A percentile compares a stretch with the other conserved stretches of the same genome.
phyloP scores from a whole-genome alignment of 2,797 vertebrate species.

The Galago senegalensis region DNA sequence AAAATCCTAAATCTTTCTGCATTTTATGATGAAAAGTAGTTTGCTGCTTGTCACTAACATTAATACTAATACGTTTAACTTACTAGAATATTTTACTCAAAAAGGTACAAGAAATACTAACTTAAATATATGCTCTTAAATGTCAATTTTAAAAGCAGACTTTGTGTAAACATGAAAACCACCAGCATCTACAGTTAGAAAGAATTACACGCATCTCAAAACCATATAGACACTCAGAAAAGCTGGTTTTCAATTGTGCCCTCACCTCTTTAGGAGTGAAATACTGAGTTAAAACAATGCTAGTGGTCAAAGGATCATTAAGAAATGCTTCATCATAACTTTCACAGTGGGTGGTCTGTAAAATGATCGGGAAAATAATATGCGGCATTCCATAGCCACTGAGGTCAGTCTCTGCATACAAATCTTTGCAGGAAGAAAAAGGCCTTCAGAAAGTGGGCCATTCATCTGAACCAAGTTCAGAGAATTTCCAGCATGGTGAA shows the following conservation, averaged over 20 bases:
- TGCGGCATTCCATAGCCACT: slow-evolving; percentile 94
- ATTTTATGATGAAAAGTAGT: slow-evolving; percentile 73
- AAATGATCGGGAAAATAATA: slow-evolving; percentile 99
- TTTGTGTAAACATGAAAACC: slow-evolving; percentile 78
- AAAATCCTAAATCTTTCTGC: slow-evolving; percentile 80
- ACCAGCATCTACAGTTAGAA: slow-evolving; percentile 86
- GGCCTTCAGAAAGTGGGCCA: slow-evolving; percentile 93
- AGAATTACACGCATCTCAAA: slow-evolving; percentile 86
- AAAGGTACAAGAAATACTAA: slow-evolving; percentile 39
- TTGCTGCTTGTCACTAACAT: slow-evolving; percentile 47
- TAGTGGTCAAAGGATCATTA: slow-evolving; percentile 97
- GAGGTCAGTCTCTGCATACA: slow-evolving; percentile 99
- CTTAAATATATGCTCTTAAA: neutral
- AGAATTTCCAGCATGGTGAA: slow-evolving; percentile 93
- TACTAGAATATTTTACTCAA: slow-evolving; percentile 76
- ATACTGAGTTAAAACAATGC: slow-evolving; percentile 97
- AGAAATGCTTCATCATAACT: slow-evolving; percentile 98
- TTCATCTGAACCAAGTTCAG: slow-evolving; percentile 95
- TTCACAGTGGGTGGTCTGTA: slow-evolving; percentile 95
- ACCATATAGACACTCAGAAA: slow-evolving; percentile 85
- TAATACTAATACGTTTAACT: slow-evolving; percentile 74
- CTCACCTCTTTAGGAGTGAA: slow-evolving; percentile 93
- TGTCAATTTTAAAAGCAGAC: slow-evolving; percentile 77
- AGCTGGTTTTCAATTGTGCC: slow-evolving; percentile 89
- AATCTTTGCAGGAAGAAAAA: slow-evolving; percentile 94